Base-by-base conservation (phyloP, 2,113 vertebrate genomes). In the Dendrocopos noguchii region DNA sequence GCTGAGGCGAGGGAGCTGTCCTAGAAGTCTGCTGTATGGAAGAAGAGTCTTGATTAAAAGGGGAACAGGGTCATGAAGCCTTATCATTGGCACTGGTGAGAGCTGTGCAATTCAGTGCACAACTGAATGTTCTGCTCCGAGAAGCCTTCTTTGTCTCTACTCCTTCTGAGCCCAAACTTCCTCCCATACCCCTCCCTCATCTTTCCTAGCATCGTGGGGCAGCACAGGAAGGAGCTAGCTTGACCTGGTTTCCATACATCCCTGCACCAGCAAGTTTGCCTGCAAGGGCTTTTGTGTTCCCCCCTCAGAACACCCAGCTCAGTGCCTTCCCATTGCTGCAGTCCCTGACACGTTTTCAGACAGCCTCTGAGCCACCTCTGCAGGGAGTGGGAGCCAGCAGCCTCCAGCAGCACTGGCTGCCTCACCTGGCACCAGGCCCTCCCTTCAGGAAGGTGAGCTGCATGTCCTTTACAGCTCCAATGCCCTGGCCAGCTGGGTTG, bases 341-440 rank as follows among this genome's bases (percentile, higher is more conserved):
- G 25, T 73, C 34, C 52, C 13, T 4, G 4, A 31, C 74, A 60
- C 42, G 6, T 88, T 84, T 95, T 42, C 53, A 86, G 33, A 56
- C 39, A 92, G 59, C 34, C 34, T 87, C 44, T 75, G 53, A 65
- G 67, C 67, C 87, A 29, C 25, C 7, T 55, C 34, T 77, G 53
- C n/a, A 44, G 33, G 31, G 18, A 73, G 13, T 0, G 0, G 70
- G 31, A 88, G 21, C 28, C 39, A 34, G 0, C 0, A 65, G 22
- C 29, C 15, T n/a, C 76, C 44, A 75, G 55, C 59, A 85, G 56
- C 3, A 0, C 47, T 71, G 44, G 7, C 27, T 83, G 22, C 80
- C 88, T 70, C 39, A 24, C 28, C 68, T 85, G 68, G 31, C 67
- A 76, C 31, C 34, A 66, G 39, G 18, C 67, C 3, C 60, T 67